A percentile compares a stretch with the other conserved stretches of the same genome.
Conservation (phyloP, 2,888 invertebrate species). For the Onchidella celtica region DNA sequence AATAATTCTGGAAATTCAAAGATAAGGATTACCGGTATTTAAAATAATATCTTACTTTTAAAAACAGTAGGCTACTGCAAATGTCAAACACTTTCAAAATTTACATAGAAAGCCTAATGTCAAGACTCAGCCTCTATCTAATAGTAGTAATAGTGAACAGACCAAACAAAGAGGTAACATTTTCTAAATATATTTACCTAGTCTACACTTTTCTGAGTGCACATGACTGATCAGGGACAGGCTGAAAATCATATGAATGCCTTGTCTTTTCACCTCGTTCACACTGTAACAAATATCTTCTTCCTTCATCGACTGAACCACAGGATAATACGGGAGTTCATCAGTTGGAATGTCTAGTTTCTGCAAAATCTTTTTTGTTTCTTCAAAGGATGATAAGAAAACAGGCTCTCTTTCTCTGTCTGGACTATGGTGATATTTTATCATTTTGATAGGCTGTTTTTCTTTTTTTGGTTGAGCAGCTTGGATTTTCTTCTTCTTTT, state of each 20-base stretch:
- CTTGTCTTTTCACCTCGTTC: neutral
- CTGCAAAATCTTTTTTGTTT: constrained; percentile 4
- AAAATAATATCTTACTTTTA: too few species aligned
- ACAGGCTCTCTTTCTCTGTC: too few species aligned
- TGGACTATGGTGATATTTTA: too few species aligned
- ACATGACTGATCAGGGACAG: constrained; percentile 29
- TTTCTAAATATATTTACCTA: too few species aligned
- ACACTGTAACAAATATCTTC: constrained; percentile 15
- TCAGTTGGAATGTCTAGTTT: constrained; percentile 27
- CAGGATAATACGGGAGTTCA: constrained; percentile 26
- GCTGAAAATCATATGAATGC: constrained; percentile 27
- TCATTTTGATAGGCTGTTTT: neutral
- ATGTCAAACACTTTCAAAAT: too few species aligned
- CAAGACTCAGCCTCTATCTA: too few species aligned
- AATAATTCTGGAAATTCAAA: too few species aligned
- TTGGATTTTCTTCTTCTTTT: neutral
- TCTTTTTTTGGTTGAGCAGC: neutral
- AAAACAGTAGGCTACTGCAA: too few species aligned
- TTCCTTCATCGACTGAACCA: constrained; percentile 33
- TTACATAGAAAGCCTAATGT: too few species aligned
- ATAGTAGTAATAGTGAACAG: too few species aligned
- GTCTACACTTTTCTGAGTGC: neutral
- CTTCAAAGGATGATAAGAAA: neutral
- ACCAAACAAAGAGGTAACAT: too few species aligned
- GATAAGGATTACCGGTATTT: too few species aligned